Evolutionary conservation across 2,888 invertebrate species (phyloP).

Genomic region (Carterocephalus palaemon): DNA sequence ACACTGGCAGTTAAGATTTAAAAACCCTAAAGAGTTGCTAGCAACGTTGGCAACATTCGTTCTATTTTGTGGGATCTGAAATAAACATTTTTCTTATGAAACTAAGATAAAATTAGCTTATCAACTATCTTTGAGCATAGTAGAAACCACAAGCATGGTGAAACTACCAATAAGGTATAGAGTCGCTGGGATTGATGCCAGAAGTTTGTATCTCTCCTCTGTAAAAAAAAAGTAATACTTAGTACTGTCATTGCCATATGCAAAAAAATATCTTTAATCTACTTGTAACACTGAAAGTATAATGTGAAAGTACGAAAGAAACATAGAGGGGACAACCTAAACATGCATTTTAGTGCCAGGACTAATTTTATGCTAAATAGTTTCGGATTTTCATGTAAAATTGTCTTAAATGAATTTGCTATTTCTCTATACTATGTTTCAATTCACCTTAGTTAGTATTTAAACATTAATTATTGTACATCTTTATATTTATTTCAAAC

Average conservation of each 20-base stretch:
- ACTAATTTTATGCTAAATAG: too few species aligned
- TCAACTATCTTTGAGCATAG: constrained; percentile 58
- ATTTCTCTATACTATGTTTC: too few species aligned
- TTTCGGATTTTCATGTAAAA: too few species aligned
- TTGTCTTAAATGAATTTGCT: too few species aligned
- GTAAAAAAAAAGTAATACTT: constrained; percentile 58
- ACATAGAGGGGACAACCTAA: background rate
- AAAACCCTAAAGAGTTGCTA: background rate
- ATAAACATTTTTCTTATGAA: constrained; percentile 23
- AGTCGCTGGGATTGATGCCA: constrained; percentile 88
- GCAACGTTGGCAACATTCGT: background rate
- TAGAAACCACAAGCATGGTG: constrained; percentile 78
- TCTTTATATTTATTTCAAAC: too few species aligned
- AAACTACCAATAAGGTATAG: constrained; percentile 87
- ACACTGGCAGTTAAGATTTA: background rate
- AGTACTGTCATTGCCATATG: background rate
- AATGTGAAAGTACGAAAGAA: background rate
- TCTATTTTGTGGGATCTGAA: constrained; percentile 2
- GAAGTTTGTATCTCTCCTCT: constrained; percentile 87
- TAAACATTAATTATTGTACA: too few species aligned
- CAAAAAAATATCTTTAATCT: too few species aligned
- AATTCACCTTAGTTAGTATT: too few species aligned
- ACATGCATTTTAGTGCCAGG: background rate
- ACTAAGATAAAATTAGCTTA: constrained; percentile 39
- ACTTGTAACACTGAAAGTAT: too few species aligned